phyloP scores from a whole-genome alignment of 2,888 invertebrate genomes.

The Cancer borealis region DNA sequence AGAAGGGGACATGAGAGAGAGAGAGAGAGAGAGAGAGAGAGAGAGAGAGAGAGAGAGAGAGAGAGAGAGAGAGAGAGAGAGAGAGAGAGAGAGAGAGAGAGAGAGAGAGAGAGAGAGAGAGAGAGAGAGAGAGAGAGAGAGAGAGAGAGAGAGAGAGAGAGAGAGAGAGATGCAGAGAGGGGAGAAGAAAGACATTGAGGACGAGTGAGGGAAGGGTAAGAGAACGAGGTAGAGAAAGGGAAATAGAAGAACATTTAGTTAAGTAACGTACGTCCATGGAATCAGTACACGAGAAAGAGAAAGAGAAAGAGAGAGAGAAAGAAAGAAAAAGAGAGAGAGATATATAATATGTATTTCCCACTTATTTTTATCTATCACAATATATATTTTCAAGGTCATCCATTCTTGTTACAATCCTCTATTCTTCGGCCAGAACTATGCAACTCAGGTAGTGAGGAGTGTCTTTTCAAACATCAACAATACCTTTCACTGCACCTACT shows the following conservation, averaged over 20 bases:
- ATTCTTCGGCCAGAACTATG: background rate
- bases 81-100: conserved; percentile 22
- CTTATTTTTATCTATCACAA: background rate
- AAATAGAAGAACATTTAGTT: background rate
- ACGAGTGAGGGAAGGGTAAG: conserved; percentile 10
- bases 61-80: conserved; percentile 26
- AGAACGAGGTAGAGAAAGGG: background rate
- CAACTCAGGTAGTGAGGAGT: background rate
- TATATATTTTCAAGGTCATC: background rate
- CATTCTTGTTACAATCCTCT: background rate
- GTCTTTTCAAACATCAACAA: background rate
- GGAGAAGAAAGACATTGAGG: background rate
- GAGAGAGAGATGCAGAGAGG: background rate
- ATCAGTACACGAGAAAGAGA: background rate
- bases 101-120: background rate
- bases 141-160: background rate
- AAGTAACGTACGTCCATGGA: background rate
- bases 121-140: background rate
- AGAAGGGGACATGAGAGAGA: background rate
- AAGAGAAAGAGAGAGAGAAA: background rate
- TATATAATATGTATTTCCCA: background rate
- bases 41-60: background rate
- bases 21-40: background rate
- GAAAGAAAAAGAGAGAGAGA: too few species aligned
- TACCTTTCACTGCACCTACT: background rate